Evolutionary conservation across 2,797 vertebrate species (phyloP).

Genomic region (Diglossa cyanea): DNA sequence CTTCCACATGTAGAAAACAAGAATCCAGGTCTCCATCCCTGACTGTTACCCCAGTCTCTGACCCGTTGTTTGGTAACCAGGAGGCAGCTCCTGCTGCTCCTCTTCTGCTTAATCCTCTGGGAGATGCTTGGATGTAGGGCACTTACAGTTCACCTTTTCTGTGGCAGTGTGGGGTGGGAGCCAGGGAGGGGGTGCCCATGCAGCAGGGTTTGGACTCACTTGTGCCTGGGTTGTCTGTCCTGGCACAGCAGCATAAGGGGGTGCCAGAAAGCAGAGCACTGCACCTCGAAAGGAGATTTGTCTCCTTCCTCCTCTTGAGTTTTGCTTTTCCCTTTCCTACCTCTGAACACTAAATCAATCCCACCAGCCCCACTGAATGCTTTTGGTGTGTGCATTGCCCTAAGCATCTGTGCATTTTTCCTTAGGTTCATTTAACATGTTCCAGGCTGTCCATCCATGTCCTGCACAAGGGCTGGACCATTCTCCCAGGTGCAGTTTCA

Average conservation of each 20-base stretch:
- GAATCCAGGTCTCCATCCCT: background rate
- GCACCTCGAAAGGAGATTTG: background rate
- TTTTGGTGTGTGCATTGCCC: background rate
- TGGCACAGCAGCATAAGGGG: background rate
- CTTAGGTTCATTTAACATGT: background rate
- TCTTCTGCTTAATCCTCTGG: background rate
- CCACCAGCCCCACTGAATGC: background rate
- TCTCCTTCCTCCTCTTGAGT: background rate
- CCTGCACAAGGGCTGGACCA: background rate
- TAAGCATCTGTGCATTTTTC: background rate
- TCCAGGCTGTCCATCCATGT: background rate
- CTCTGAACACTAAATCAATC: background rate
- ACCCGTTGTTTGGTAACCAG: background rate
- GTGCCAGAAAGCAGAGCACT: background rate
- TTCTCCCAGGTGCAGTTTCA: background rate
- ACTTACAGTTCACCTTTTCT: background rate
- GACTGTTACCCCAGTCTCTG: background rate
- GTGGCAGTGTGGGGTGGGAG: background rate
- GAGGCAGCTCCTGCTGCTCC: background rate
- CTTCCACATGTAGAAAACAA: background rate
- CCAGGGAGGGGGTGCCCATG: background rate
- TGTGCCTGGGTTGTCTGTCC: background rate
- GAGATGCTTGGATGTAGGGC: background rate
- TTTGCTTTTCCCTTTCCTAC: background rate
- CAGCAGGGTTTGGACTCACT: background rate